phyloP scores from a whole-genome alignment of 1,140 invertebrate genomes.

The Papilio polytes region DNA sequence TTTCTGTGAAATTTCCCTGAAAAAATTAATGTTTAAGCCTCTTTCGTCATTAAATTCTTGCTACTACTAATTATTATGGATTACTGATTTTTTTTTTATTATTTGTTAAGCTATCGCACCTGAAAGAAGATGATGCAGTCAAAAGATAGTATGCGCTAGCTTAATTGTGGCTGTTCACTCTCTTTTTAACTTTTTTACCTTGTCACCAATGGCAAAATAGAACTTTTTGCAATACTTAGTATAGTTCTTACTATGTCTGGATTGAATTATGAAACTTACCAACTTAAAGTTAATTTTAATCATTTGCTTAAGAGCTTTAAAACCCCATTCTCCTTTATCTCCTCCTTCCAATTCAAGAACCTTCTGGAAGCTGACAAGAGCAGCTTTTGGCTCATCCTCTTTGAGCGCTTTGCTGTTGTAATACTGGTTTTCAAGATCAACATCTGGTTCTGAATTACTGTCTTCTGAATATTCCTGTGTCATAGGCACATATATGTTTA shows the following conservation, averaged over 20 bases:
- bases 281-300: conserved; percentile 99
- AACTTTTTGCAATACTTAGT: too few species aligned
- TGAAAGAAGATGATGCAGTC: too few species aligned
- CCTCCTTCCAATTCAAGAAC: conserved; percentile 98
- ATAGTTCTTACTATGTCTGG: too few species aligned
- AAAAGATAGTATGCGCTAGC: too few species aligned
- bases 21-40: conserved; percentile 55
- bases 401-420: conserved; percentile 99
- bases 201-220: too few species aligned
- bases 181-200: too few species aligned
- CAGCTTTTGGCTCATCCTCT: conserved; percentile 97
- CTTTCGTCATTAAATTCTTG: neutral
- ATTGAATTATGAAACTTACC: conserved; percentile 84
- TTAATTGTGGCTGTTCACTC: too few species aligned
- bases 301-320: conserved; percentile 99
- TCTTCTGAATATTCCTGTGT: conserved; percentile 96
- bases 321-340: conserved; percentile 99
- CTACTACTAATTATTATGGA: too few species aligned
- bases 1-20: conserved; percentile 97
- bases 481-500: conserved; percentile 42
- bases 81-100: too few species aligned
- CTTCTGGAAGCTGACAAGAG: conserved; percentile 97
- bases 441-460: conserved; percentile 98
- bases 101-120: too few species aligned
- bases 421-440: conserved; percentile 99